Evolutionary conservation across 2,797 vertebrate species (phyloP).

Genomic region (Petrocephalus schoutedeni): DNA sequence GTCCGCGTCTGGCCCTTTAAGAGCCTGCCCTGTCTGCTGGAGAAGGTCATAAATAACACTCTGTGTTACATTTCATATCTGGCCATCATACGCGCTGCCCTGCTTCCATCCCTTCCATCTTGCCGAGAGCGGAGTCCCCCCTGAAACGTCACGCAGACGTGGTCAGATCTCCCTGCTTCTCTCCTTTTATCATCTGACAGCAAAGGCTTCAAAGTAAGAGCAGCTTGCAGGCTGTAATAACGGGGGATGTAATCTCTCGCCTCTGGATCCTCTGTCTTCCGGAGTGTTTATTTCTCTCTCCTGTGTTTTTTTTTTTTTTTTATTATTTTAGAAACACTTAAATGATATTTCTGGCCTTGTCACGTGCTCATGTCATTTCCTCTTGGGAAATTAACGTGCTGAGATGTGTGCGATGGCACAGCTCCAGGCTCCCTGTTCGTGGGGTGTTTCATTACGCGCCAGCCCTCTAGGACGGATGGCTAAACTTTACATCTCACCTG

Average conservation of each 20-base stretch:
- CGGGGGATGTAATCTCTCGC: neutral
- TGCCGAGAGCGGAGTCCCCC: neutral
- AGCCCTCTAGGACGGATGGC: neutral
- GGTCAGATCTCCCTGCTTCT: neutral
- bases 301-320: neutral
- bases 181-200: neutral
- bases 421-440: neutral
- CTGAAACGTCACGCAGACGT: neutral
- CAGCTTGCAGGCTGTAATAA: neutral
- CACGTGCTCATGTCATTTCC: neutral
- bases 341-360: neutral
- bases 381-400: slow-evolving; percentile 4
- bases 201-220: neutral
- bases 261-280: neutral
- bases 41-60: neutral
- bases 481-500: neutral
- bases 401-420: neutral
- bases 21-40: neutral
- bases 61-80: neutral
- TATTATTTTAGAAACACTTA: neutral
- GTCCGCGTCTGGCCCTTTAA: neutral
- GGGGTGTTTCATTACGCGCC: neutral
- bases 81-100: neutral
- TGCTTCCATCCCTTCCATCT: neutral
- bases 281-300: neutral